A percentile compares a stretch with the other conserved stretches of the same genome.
Conservation (phyloP, 2,797 vertebrate species). For the Danionella dracula region DNA sequence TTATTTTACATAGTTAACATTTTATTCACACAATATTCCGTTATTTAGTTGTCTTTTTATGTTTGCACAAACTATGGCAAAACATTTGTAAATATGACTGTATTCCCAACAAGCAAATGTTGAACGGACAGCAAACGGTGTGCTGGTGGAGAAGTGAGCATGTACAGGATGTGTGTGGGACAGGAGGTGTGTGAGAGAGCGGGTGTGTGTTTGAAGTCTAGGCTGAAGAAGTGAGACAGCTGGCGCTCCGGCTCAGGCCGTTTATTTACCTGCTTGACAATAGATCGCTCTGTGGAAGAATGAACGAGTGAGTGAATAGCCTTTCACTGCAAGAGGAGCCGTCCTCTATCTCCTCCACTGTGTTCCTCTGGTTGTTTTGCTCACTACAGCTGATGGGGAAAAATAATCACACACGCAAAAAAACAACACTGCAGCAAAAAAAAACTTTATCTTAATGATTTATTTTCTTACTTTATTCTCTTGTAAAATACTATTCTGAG, state of each 20-base stretch:
- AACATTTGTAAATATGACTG: no score
- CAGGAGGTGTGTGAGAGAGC: neutral
- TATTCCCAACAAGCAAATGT: neutral
- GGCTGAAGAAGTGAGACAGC: constrained; percentile 33
- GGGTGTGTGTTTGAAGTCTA: constrained; percentile 26
- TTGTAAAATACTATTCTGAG: neutral
- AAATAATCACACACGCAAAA: neutral
- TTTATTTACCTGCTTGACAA: constrained; percentile 28
- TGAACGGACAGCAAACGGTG: neutral
- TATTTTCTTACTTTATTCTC: no score
- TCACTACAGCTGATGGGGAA: neutral
- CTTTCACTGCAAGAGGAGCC: constrained; percentile 11
- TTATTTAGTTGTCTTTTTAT: no score
- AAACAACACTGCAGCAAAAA: neutral
- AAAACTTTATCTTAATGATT: neutral
- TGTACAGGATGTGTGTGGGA: neutral
- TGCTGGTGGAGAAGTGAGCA: neutral
- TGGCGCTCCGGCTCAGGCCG: constrained; percentile 14
- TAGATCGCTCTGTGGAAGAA: constrained; percentile 25
- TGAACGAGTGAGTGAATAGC: neutral
- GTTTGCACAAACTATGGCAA: neutral
- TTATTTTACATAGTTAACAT: no score
- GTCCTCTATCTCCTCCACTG: constrained; percentile 3
- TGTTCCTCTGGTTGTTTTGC: constrained; percentile 1
- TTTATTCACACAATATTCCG: no score